These are phyloP conservation scores for Brachypodius melanocephalos DNA, from an alignment of 2,113 vertebrate species.

Conservation along the genomic window DNA sequence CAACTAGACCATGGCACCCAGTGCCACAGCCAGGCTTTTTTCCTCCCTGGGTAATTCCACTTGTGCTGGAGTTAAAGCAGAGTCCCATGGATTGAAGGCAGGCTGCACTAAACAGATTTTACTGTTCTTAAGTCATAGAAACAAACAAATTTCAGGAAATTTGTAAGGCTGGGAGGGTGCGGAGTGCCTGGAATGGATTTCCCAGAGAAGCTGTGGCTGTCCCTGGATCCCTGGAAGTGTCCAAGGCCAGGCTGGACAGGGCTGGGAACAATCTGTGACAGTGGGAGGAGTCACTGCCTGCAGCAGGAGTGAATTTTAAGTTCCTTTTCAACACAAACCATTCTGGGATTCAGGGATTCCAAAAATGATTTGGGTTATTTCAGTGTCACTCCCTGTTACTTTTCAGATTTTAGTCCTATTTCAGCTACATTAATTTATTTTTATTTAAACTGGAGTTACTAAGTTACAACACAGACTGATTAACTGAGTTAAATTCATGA, in stretches of 20 bases:
- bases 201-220: neutral
- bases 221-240: fast-evolving
- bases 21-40: no score
- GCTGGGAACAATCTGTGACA: fast-evolving
- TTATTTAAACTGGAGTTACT: neutral
- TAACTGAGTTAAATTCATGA: neutral
- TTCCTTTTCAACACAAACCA: neutral
- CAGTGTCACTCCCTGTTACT: neutral
- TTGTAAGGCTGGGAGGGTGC: neutral
- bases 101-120: neutral
- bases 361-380: fast-evolving
- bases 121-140: neutral
- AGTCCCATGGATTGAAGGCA: neutral
- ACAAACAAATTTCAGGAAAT: fast-evolving
- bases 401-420: neutral
- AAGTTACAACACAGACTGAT: neutral
- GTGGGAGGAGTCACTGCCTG: fast-evolving
- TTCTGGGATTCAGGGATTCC: neutral
- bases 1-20: no score
- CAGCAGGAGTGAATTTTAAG: neutral
- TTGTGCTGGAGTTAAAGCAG: neutral
- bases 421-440: neutral
- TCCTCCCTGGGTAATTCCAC: neutral
- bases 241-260: neutral
- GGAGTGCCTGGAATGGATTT: fast-evolving